phyloP scores from a whole-genome alignment of 2,888 invertebrate species.

The Lepidochitona cinerea region DNA sequence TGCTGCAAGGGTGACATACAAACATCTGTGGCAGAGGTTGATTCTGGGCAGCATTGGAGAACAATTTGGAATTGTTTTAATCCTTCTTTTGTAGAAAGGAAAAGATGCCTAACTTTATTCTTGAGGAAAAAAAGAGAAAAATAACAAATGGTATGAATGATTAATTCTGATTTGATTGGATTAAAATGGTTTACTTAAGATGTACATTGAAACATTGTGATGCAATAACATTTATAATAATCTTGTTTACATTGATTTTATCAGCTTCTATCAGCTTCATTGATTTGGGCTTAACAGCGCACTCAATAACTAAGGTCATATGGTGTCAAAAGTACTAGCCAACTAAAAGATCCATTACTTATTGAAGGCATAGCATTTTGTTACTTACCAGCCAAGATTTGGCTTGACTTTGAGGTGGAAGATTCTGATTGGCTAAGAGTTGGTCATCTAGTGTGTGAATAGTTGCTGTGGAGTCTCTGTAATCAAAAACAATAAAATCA shows the following conservation, averaged over 20 bases:
- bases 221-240: too few species aligned
- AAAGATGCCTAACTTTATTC: constrained; percentile 24
- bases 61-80: constrained; percentile 81
- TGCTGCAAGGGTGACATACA: constrained; percentile 7
- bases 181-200: too few species aligned
- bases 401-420: constrained; percentile 35
- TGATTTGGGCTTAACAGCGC: too few species aligned
- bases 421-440: background rate
- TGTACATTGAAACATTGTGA: too few species aligned
- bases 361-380: too few species aligned
- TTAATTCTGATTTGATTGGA: too few species aligned
- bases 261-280: too few species aligned
- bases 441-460: constrained; percentile 24
- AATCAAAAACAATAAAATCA: too few species aligned
- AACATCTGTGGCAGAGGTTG: constrained; percentile 36
- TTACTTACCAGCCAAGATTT: constrained; percentile 37
- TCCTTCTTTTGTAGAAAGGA: constrained; percentile 69
- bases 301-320: too few species aligned
- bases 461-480: too few species aligned
- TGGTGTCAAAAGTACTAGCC: background rate
- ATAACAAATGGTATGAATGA: too few species aligned
- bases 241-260: too few species aligned
- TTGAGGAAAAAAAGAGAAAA: constrained; percentile 18
- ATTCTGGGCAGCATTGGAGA: constrained; percentile 77
- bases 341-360: background rate